Evolutionary conservation across 2,797 vertebrate species (phyloP), one percentile per base, ranked within the genome.

Genomic region (Leuciscus waleckii): DNA sequence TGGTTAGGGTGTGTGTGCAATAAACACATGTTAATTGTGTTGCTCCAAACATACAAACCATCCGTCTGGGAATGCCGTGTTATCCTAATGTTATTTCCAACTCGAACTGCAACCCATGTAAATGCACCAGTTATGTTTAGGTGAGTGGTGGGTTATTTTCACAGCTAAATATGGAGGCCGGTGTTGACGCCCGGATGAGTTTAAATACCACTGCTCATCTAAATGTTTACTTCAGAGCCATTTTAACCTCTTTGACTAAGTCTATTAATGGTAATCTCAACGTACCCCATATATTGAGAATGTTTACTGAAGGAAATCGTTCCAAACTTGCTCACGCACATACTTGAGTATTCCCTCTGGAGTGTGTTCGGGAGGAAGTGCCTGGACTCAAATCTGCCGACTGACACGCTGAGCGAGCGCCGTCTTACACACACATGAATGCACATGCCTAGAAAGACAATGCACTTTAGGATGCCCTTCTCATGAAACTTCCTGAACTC

Each of bases 1-100:
- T 63, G 67, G 74, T 58, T 32, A 7, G 49, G 46, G 63, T 51
- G 56, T 58, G 54, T 46, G 54, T 46, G 26, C 51, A 5, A 61
- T 73, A 83, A 83, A 80, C 81, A 69, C 46, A 49, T 83, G 75
- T 58, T 83, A 35, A 74, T 77, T 82, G 29, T 37, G 46, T 35
- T 67, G 67, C 75, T 65, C 21, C 65, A 86, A 87, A 71, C 86
- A 91, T 82, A 85, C 87, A 87, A 75, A 87, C 85, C 90, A 89
- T 84, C 81, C 73, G 90, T 46, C 75, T 78, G 75, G 65, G 65
- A 58, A 69, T 69, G 37, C 23, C 0, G 61, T 41, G 68, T 73
- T 61, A n/a, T 69, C 26, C 19, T 80, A 43, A 69, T 61, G 68
- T 58, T 71, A 71, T 71, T 71, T 82, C 35, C 2, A 69, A 41